Evolutionary conservation across 2,113 vertebrate species (phyloP), one percentile per base, ranked within the genome.

Genomic region (Chaetura pelagica): DNA sequence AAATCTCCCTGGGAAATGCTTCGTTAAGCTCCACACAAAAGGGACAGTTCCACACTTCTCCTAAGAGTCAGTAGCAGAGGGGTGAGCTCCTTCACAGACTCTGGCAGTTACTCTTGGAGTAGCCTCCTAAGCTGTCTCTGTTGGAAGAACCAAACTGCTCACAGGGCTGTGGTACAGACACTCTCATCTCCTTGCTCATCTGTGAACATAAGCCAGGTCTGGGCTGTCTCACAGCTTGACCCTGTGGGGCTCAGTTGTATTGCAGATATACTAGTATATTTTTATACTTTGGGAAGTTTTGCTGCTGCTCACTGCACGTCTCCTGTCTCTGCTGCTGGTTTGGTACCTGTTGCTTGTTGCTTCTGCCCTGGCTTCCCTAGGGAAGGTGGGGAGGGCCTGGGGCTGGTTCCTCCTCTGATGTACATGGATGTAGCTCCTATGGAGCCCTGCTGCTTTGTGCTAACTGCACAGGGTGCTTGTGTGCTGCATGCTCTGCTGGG

Each of bases 281-380:
- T 30, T 67, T 44, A 15, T 44, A 46, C 48, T 42, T 16, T 2
- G 66, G 62, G 55, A 74, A 24, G 23, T 22, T 2, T 1, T 0
- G 3, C 74, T 63, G 64, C 19, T 0, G 14, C 81, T 69, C 4
- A 0, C 64, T 78, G 90, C 69, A 9, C 16, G 58, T 66, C 21
- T 73, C 55, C 21, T 10, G 24, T 9, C 55, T 30, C 59, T 55
- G 2, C 83, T 16, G 55, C 67, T 27, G 32, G 9, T 8, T 59
- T 0, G 0, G 24, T 73, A 34, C 86, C 51, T 0, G 0, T 4
- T 3, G 0, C 1, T 4, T 46, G 46, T 51, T 1, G 13, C 64
- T 58, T 32, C 46, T 46, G 46, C 48, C 69, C 18, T 23, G 40
- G 24, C 49, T 73, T 52, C 54, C 26, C 66, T 1, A 0, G 15